Evolutionary conservation across 2,888 invertebrate species (phyloP).

Genomic region (Tromatobia lineatoria): DNA sequence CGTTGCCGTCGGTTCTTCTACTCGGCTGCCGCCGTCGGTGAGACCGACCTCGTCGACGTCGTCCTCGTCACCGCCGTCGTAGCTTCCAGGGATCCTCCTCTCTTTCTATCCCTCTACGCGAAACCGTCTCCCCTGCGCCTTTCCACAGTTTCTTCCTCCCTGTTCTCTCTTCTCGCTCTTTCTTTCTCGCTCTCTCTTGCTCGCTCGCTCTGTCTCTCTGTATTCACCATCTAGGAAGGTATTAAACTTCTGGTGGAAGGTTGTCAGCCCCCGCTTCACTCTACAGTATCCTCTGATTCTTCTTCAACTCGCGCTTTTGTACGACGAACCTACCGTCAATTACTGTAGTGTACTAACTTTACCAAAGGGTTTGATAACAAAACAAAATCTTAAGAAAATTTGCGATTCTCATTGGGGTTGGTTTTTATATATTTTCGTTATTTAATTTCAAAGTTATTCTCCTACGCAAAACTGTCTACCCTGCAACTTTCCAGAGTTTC

Average conservation of each 20-base stretch:
- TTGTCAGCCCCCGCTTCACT: constrained; percentile 19
- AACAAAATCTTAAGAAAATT: neutral
- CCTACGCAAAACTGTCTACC: constrained; percentile 46
- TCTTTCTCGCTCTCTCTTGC: too few relatives aligned
- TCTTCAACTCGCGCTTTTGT: constrained; percentile 11
- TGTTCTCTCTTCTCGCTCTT: neutral
- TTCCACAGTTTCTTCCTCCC: constrained; percentile 40
- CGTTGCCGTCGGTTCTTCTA: constrained; percentile 41
- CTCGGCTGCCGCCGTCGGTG: constrained; percentile 25
- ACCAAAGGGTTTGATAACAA: neutral
- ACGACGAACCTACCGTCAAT: neutral
- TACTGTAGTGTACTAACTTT: neutral
- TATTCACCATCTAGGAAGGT: constrained; percentile 61
- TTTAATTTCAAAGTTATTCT: too few relatives aligned
- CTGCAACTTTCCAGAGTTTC: constrained; percentile 43
- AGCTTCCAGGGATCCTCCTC: constrained; percentile 2
- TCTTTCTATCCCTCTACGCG: constrained; percentile 21
- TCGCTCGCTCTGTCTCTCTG: constrained; percentile 22
- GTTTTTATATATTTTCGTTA: too few relatives aligned
- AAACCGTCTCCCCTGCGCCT: constrained; percentile 51
- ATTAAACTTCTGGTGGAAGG: constrained; percentile 64
- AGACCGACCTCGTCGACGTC: constrained; percentile 61
- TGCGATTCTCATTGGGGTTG: too few relatives aligned
- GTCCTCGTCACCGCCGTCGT: neutral
- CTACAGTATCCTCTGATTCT: neutral